Conservation (phyloP, 2,113 vertebrate genomes). For the Ursus arctos region DNA sequence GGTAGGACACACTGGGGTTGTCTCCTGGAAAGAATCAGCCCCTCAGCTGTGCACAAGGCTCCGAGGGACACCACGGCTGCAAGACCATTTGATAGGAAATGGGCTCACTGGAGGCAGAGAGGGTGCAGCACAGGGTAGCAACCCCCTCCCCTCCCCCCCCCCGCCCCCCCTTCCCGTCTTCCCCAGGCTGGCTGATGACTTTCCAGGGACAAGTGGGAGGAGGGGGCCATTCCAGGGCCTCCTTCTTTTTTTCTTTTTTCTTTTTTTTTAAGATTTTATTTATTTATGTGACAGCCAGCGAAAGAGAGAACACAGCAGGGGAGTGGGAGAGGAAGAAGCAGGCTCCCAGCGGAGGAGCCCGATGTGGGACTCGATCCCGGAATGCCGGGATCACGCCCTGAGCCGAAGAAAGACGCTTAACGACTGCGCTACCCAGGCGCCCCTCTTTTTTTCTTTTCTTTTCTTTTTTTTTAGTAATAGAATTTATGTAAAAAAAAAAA, state of each 20-base stretch:
- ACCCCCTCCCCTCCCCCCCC: background rate
- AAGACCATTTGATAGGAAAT: background rate
- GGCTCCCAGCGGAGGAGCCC: no score
- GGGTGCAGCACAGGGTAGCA: background rate
- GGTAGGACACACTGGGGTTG: background rate
- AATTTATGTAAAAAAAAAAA: background rate
- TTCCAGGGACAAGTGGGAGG: background rate
- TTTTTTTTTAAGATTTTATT: no score
- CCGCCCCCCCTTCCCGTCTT: no score
- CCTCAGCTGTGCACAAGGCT: background rate
- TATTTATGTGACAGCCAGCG: no score
- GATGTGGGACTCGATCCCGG: no score
- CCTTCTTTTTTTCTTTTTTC: background rate
- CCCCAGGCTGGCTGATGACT: background rate
- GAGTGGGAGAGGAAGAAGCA: no score
- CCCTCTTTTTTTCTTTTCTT: background rate
- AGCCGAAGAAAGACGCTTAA: no score
- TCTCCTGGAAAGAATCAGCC: background rate
- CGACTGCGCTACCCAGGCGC: no score
- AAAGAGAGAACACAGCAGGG: no score
- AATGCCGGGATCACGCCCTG: no score
- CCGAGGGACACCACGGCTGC: background rate
- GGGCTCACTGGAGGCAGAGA: background rate
- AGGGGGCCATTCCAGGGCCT: background rate
- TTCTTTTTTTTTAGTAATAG: background rate